phyloP scores from a whole-genome alignment of 2,888 invertebrate genomes.

The Rhogogaster chlorosoma region DNA sequence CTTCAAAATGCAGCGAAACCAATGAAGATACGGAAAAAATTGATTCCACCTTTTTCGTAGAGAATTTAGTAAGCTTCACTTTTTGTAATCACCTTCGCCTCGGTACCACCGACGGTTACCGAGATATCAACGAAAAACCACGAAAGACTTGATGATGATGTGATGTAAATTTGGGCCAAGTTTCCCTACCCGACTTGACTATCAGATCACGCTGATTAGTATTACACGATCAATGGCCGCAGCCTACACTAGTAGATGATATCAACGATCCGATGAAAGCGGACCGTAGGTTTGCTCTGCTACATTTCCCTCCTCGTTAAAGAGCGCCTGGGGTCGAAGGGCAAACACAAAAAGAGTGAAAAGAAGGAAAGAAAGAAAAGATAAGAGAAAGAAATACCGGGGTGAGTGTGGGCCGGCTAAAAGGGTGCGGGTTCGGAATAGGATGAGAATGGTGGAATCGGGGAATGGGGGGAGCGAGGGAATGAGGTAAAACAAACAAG shows the following conservation, averaged over 20 bases:
- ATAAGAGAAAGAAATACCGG: conserved; percentile 26
- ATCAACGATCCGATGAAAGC: neutral
- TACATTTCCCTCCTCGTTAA: conserved; percentile 38
- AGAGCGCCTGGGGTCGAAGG: neutral
- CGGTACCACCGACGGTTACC: neutral
- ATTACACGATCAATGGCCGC: neutral
- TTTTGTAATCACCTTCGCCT: neutral
- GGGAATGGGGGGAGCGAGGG: neutral
- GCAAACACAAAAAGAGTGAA: neutral
- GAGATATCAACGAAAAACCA: neutral
- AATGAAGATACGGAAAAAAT: neutral
- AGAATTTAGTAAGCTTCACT: neutral
- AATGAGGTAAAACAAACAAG: conserved; percentile 34
- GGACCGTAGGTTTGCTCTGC: neutral
- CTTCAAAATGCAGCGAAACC: neutral
- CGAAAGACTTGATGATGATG: neutral
- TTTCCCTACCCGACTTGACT: neutral
- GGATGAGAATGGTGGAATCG: neutral
- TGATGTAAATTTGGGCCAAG: neutral
- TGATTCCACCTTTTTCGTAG: neutral
- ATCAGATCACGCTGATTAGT: neutral
- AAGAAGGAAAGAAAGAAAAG: neutral
- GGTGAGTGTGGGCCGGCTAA: conserved; percentile 1
- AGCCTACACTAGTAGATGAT: neutral
- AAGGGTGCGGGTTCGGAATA: neutral